Percentiles rank a stretch among this genome's conserved stretches.
Conservation (phyloP, 1,140 invertebrate species). For the Halotydeus destructor region DNA sequence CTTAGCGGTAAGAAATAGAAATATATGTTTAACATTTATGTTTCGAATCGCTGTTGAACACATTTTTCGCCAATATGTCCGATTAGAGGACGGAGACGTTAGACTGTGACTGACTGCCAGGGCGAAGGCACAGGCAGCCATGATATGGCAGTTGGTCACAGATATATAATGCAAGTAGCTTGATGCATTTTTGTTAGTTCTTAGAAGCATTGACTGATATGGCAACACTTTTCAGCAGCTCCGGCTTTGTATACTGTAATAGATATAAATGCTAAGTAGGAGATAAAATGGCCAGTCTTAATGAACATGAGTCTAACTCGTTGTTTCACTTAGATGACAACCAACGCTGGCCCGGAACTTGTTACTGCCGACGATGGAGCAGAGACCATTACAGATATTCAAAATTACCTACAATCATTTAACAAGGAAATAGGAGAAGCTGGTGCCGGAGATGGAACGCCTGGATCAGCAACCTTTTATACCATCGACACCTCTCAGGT, state of each 20-base stretch:
- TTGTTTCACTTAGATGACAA: not conserved
- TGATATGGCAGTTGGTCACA: no score
- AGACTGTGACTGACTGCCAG: no score
- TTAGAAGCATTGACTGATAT: not conserved
- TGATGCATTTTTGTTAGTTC: not conserved
- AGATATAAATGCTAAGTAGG: not conserved
- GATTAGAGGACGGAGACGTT: no score
- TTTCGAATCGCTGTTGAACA: no score
- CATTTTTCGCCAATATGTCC: no score
- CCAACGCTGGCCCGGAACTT: not conserved
- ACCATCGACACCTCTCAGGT: slow-evolving; percentile 8
- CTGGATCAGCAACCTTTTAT: slow-evolving; percentile 9
- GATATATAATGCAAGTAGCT: no score
- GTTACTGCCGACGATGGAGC: slow-evolving; percentile 7
- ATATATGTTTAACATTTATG: no score
- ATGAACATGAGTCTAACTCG: not conserved
- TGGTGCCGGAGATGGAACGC: slow-evolving; percentile 1
- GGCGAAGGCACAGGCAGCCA: no score
- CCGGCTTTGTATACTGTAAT: not conserved
- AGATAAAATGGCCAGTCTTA: not conserved
- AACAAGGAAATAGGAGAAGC: slow-evolving; percentile 47
- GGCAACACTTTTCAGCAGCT: not conserved
- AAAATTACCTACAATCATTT: slow-evolving; percentile 58
- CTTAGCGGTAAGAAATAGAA: no score
- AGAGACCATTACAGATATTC: slow-evolving; percentile 36